Evolutionary conservation across 2,113 vertebrate genomes (phyloP).

Genomic region (Piaya cayana): DNA sequence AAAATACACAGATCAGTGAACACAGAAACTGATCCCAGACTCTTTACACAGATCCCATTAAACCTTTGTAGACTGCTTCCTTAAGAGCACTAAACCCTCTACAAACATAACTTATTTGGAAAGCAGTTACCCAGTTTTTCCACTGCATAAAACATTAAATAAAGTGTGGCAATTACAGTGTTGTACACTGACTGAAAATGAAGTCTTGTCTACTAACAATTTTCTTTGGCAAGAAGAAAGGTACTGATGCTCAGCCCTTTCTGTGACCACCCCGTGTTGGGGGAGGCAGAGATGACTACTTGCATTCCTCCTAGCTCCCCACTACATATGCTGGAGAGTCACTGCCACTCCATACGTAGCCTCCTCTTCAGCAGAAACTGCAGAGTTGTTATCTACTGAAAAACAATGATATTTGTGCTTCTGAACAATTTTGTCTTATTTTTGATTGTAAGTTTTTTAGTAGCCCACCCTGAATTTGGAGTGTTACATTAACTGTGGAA

Average conservation of each 20-base stretch:
- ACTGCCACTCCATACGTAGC: not conserved
- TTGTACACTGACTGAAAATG: not conserved
- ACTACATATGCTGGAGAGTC: not conserved
- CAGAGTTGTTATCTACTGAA: not conserved
- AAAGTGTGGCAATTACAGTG: not conserved
- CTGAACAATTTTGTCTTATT: not conserved
- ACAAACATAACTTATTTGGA: not conserved
- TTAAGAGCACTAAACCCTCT: not conserved
- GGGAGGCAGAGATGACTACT: not conserved
- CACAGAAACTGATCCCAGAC: not conserved
- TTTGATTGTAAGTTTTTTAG: not conserved
- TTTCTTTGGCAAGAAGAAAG: not conserved
- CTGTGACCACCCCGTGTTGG: fast-evolving
- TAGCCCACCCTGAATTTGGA: not conserved
- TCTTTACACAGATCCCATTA: not conserved
- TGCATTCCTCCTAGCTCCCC: not conserved
- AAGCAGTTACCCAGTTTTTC: not conserved
- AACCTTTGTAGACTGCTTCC: not conserved
- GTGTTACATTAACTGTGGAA: not conserved
- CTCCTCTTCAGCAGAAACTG: not conserved
- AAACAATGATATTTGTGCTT: not conserved
- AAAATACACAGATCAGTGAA: not conserved
- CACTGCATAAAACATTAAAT: not conserved
- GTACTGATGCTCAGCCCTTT: not conserved
- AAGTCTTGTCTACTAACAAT: not conserved